Evolutionary conservation across 2,113 vertebrate species (phyloP).

Genomic region (Melanerpes formicivorus): DNA sequence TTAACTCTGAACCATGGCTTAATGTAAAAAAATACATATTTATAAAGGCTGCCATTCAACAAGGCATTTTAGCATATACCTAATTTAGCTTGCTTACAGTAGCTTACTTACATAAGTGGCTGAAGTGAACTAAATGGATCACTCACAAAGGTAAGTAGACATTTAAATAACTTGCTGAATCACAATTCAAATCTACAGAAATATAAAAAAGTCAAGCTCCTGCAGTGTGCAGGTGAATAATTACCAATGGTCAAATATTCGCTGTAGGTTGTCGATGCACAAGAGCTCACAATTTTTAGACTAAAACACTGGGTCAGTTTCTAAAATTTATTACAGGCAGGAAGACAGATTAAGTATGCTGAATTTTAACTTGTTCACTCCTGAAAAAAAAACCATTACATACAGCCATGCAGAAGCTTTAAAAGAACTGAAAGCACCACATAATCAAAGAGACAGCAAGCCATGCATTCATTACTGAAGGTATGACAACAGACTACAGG

Average conservation of each 20-base stretch:
- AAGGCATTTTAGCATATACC: background rate
- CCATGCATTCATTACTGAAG: background rate
- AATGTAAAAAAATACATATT: background rate
- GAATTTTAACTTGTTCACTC: background rate
- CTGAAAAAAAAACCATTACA: background rate
- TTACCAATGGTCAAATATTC: background rate
- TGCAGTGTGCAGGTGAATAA: background rate
- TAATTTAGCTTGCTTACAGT: background rate
- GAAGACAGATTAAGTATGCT: background rate
- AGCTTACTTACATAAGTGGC: background rate
- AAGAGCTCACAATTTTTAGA: background rate
- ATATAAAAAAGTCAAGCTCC: background rate
- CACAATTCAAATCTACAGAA: background rate
- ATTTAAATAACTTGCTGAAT: constrained; percentile 4
- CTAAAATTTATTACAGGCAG: background rate
- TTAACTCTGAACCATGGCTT: background rate
- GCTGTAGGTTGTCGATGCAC: background rate
- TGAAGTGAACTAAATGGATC: constrained; percentile 14
- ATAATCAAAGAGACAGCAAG: background rate
- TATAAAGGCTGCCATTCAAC: background rate
- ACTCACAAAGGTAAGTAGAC: background rate
- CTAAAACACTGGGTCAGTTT: background rate
- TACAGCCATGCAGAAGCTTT: background rate
- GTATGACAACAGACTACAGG: background rate
- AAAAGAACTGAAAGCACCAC: background rate